Conservation (phyloP, 2,113 vertebrate species). For the Gasterosteus nipponicus region DNA sequence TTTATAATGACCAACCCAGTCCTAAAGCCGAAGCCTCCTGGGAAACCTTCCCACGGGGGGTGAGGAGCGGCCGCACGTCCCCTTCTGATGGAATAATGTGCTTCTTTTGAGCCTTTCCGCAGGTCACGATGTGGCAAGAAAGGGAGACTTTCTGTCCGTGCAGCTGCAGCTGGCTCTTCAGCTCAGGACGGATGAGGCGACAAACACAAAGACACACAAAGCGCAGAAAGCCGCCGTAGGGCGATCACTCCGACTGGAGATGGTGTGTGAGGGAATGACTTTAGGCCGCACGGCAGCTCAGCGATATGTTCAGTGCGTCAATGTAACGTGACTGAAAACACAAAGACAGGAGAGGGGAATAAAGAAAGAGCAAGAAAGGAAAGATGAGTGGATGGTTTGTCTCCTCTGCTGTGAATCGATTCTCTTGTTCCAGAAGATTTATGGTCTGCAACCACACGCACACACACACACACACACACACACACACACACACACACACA, state of each 20-base stretch:
- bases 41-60: not conserved
- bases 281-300: not conserved
- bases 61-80: too few relatives aligned
- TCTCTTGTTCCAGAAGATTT: not conserved
- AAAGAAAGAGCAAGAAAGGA: not conserved
- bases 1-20: not conserved
- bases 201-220: constrained; percentile 22
- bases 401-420: not conserved
- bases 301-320: not conserved
- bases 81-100: too few relatives aligned
- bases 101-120: too few relatives aligned
- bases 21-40: not conserved
- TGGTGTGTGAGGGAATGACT: not conserved
- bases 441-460: not conserved
- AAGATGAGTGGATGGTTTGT: not conserved
- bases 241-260: too few relatives aligned
- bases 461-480: not conserved
- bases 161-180: not conserved
- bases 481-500: not conserved
- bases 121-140: too few relatives aligned
- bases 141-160: not conserved
- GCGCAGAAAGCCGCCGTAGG: not conserved
- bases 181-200: constrained; percentile 31
- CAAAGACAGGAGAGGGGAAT: not conserved
- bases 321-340: constrained; percentile 15